Evolutionary conservation across 2,888 invertebrate species (phyloP).

Genomic region (Hoplodrina blanda): DNA sequence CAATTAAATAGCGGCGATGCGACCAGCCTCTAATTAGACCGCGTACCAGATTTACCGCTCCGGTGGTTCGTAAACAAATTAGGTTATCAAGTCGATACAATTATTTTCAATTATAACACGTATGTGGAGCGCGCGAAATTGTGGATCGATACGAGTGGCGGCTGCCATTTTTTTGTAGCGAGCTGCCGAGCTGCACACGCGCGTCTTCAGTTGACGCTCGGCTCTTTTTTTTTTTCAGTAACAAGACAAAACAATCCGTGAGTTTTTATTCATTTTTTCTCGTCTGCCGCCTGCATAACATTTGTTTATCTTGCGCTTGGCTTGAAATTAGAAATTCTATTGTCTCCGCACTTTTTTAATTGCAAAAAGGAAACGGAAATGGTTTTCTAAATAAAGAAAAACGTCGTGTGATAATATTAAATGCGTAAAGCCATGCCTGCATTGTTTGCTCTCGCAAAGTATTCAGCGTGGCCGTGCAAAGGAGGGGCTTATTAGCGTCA

Average conservation of each 20-base stretch:
- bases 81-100: constrained; percentile 63
- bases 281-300: constrained; percentile 80
- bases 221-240: constrained; percentile 66
- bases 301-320: constrained; percentile 84
- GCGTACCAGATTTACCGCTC: constrained; percentile 62
- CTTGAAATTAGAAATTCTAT: constrained; percentile 87
- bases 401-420: constrained; percentile 70
- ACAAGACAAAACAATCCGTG: constrained; percentile 77
- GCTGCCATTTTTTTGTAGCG: constrained; percentile 37
- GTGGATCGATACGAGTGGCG: constrained; percentile 54
- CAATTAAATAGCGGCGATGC: constrained; percentile 40
- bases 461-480: constrained; percentile 36
- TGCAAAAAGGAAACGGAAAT: constrained; percentile 82
- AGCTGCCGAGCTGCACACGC: constrained; percentile 48
- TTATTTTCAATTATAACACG: constrained; percentile 61
- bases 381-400: constrained; percentile 73
- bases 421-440: constrained; percentile 62
- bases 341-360: constrained; percentile 83
- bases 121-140: constrained; percentile 54
- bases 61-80: constrained; percentile 61
- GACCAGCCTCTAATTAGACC: constrained; percentile 54
- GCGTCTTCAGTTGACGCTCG: constrained; percentile 64
- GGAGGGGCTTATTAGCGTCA: constrained; percentile 49
- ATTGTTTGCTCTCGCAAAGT: constrained; percentile 56
- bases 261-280: constrained; percentile 78